Evolutionary conservation across 53 echinoderm and acorn worm genomes (phyloP).

Genomic region (Temnopleurus reevesii): DNA sequence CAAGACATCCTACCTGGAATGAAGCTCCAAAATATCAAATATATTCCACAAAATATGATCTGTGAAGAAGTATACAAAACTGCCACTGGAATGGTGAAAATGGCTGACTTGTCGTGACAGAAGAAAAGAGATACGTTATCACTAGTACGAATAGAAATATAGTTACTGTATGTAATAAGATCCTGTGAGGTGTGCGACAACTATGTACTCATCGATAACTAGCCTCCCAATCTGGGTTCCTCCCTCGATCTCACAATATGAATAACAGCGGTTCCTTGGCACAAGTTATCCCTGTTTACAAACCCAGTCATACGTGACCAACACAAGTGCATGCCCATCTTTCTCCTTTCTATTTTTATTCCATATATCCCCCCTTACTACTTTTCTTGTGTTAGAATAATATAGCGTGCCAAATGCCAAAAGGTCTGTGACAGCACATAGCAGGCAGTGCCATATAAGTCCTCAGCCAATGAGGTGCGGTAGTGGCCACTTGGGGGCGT

Average conservation of each 20-base stretch:
- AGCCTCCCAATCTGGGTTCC: neutral
- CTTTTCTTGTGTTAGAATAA: neutral
- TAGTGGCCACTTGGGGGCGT: conserved; percentile 48
- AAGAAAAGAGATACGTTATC: neutral
- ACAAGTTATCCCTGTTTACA: conserved; percentile 49
- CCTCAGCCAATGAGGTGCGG: conserved; percentile 14
- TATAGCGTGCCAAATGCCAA: conserved; percentile 40
- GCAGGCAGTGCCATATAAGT: conserved; percentile 48
- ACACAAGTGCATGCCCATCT: conserved; percentile 10
- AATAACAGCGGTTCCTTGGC: neutral
- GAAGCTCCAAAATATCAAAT: conserved; percentile 24
- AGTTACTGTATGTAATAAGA: conserved; percentile 30
- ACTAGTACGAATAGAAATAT: conserved; percentile 2
- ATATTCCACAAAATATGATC: conserved; percentile 17
- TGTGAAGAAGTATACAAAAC: neutral
- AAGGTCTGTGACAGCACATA: conserved; percentile 42
- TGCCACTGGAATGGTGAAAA: neutral
- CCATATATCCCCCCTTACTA: neutral
- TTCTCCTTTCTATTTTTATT: conserved; percentile 23
- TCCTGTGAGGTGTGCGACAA: conserved; percentile 25
- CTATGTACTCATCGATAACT: neutral
- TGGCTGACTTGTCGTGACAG: conserved; percentile 1
- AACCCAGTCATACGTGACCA: conserved; percentile 25
- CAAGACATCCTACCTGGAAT: conserved; percentile 13
- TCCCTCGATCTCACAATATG: neutral